phyloP scores from a whole-genome alignment of 2,888 invertebrate genomes.

The Eulithis prunata region DNA sequence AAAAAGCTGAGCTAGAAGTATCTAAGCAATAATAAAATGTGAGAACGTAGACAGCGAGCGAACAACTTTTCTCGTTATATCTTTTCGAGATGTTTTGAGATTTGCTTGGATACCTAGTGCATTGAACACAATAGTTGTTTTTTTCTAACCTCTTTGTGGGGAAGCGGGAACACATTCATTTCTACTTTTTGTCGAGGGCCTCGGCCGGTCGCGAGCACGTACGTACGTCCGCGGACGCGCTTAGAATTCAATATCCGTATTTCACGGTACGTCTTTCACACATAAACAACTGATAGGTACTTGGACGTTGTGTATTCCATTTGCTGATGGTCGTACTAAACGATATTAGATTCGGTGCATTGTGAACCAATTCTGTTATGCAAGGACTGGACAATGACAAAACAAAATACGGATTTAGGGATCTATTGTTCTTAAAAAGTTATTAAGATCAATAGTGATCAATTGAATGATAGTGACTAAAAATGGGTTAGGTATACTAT shows the following conservation, averaged over 20 bases:
- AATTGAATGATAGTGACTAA: too few relatives aligned
- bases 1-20: background rate
- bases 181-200: slow-evolving; percentile 63
- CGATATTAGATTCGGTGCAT: slow-evolving; percentile 41
- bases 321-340: slow-evolving; percentile 54
- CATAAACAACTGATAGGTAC: slow-evolving; percentile 62
- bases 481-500: too few relatives aligned
- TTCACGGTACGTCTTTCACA: slow-evolving; percentile 67
- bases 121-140: slow-evolving; percentile 69
- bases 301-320: slow-evolving; percentile 61
- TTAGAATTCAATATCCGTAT: slow-evolving; percentile 76
- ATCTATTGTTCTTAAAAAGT: too few relatives aligned
- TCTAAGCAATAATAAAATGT: slow-evolving; percentile 52
- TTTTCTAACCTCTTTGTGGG: slow-evolving; percentile 65
- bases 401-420: too few relatives aligned
- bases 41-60: slow-evolving; percentile 47
- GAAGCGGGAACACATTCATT: slow-evolving; percentile 67
- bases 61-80: slow-evolving; percentile 74
- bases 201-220: slow-evolving; percentile 67
- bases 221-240: slow-evolving; percentile 68
- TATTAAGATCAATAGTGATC: too few relatives aligned
- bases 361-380: slow-evolving; percentile 44
- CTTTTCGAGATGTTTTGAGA: slow-evolving; percentile 71
- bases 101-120: slow-evolving; percentile 66
- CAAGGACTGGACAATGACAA: slow-evolving; percentile 13